Evolutionary conservation across 2,888 invertebrate species (phyloP).

Genomic region (Terebella lapidaria): DNA sequence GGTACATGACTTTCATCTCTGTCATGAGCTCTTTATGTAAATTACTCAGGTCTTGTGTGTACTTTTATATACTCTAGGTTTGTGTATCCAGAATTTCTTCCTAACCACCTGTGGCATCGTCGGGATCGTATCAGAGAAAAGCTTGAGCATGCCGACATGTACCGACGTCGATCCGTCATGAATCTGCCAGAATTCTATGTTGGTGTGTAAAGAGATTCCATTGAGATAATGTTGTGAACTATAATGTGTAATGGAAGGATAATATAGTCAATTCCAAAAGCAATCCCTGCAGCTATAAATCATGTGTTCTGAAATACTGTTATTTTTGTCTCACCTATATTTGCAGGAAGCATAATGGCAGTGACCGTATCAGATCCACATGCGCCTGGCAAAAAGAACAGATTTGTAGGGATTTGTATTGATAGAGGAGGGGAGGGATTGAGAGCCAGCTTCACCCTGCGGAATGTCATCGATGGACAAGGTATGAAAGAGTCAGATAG

Average conservation of each 20-base stretch:
- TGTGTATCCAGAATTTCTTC: constrained; percentile 84
- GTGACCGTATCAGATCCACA: constrained; percentile 82
- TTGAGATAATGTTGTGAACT: too few species aligned
- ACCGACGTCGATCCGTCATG: constrained; percentile 72
- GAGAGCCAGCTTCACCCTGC: constrained; percentile 75
- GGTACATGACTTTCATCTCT: too few species aligned
- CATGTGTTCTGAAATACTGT: too few species aligned
- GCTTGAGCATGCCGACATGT: constrained; percentile 88
- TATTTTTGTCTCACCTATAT: too few species aligned
- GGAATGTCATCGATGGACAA: constrained; percentile 90
- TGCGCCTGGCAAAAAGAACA: constrained; percentile 73
- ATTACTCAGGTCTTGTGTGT: too few species aligned
- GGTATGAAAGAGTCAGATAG: too few species aligned
- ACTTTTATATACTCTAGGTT: too few species aligned
- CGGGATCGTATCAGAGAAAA: constrained; percentile 79
- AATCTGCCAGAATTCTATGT: constrained; percentile 98
- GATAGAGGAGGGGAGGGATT: constrained; percentile 76
- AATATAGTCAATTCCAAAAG: too few species aligned
- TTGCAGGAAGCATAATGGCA: constrained; percentile 75
- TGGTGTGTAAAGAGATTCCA: constrained; percentile 65
- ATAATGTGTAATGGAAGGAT: neutral
- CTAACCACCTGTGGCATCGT: constrained; percentile 73
- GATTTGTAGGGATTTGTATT: constrained; percentile 92
- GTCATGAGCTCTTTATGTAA: too few species aligned
- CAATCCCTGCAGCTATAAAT: too few species aligned